These are phyloP conservation scores for Clarias pachynema DNA, from an alignment of 2,797 vertebrate genomes.

Conservation along the genomic window DNA sequence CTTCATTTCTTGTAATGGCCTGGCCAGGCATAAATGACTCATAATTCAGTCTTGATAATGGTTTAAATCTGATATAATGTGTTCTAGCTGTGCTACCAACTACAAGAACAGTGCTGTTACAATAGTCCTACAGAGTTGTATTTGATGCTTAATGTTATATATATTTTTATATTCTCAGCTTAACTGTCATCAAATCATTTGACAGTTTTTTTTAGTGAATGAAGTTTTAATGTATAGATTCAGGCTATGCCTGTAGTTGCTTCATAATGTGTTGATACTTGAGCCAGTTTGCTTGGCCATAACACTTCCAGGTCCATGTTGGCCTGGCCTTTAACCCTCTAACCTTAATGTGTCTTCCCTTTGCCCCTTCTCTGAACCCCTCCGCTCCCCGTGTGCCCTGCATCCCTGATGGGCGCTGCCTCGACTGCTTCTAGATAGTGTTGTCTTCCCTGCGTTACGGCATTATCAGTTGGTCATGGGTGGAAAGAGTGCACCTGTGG, in stretches of 20 bases:
- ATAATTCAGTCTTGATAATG: conserved; percentile 48
- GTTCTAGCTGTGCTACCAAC: conserved; percentile 34
- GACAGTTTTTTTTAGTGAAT: conserved; percentile 25
- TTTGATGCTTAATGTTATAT: conserved; percentile 37
- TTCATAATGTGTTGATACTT: conserved; percentile 20
- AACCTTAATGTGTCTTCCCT: conserved; percentile 60
- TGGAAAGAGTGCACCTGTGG: conserved; percentile 77
- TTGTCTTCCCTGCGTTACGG: conserved; percentile 79
- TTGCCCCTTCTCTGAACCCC: conserved; percentile 52
- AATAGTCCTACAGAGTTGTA: conserved; percentile 40
- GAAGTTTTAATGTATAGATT: conserved; percentile 25
- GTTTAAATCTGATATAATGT: conserved; percentile 44
- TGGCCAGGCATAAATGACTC: conserved; percentile 43
- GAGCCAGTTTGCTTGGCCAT: conserved; percentile 15
- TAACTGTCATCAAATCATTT: conserved; percentile 22
- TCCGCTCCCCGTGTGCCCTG: conserved; percentile 2
- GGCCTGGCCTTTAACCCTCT: conserved; percentile 55
- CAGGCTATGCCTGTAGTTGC: conserved; percentile 29
- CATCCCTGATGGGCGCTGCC: conserved; percentile 58
- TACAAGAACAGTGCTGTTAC: conserved; percentile 31
- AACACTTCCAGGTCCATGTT: conserved; percentile 8
- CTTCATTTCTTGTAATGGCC: conserved; percentile 41
- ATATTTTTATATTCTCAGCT: conserved; percentile 24
- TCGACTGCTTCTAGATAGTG: conserved; percentile 72
- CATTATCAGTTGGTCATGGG: conserved; percentile 80